A percentile compares a stretch with the other conserved stretches of the same genome.
Evolutionary conservation across 2,797 vertebrate species (phyloP).

Genomic region (Dermochelys coriacea): DNA sequence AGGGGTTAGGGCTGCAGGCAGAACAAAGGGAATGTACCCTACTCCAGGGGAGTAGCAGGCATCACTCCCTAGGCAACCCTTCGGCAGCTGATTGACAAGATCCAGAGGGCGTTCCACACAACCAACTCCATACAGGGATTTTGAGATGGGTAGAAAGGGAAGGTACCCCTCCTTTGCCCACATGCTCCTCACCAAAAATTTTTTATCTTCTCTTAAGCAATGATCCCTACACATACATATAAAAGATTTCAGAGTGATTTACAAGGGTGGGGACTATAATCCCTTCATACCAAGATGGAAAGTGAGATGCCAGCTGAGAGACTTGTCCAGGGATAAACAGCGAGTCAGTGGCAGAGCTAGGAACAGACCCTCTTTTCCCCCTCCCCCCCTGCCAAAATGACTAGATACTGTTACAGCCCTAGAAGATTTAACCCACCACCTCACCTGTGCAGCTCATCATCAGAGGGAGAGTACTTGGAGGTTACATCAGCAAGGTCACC

Average conservation of each 20-base stretch:
- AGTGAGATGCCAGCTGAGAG: background rate
- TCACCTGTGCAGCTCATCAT: constrained; percentile 97
- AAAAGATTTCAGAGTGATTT: background rate
- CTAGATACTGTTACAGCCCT: fast-evolving
- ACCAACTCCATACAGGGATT: background rate
- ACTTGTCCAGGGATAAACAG: background rate
- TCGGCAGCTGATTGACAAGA: background rate
- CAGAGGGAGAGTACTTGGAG: constrained; percentile 96
- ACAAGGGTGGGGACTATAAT: background rate
- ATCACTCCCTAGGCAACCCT: background rate
- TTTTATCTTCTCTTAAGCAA: background rate
- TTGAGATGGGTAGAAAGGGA: background rate
- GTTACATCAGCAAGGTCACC: constrained; percentile 96
- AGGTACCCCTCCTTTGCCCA: background rate
- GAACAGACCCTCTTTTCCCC: background rate
- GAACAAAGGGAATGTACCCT: background rate
- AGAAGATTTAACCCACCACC: background rate
- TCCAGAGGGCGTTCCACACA: background rate
- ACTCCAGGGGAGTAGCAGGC: too few relatives aligned
- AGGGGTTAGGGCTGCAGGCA: too few relatives aligned
- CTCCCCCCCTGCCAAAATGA: background rate
- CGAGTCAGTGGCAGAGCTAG: background rate
- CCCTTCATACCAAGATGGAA: background rate
- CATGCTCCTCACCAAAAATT: background rate
- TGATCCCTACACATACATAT: background rate